Evolutionary conservation across 2,113 vertebrate species (phyloP), one percentile per base, ranked within the genome.

Genomic region (Salvator merianae): DNA sequence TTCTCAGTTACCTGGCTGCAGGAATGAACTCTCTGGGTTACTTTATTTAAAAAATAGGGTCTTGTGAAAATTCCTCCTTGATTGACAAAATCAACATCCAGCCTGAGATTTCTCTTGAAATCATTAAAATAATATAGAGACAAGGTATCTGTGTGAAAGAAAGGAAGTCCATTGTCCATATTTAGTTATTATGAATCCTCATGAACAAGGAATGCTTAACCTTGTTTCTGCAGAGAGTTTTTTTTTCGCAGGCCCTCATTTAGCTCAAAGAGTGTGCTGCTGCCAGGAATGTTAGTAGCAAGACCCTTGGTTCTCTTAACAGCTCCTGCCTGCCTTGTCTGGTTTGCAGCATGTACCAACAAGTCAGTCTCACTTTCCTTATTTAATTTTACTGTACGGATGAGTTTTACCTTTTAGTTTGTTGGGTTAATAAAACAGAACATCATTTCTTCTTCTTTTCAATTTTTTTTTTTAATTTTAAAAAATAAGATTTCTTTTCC

Each of bases 61-160:
- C 62, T 92, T 30, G 6, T 70, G 16, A 93, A 87, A 3, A 50
- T 14, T 43, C 85, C 63, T 59, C 89, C 34, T 76, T 88, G 79
- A 2, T 20, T 20, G 30, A 53, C 12, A 0, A 0, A 22, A 2
- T 79, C 59, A 76, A 2, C 16, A 74, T 30, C 34, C 18, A 68
- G 75, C 36, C 0, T 0, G 13, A 59, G 75, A 79, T 10, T 70
- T 34, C 50, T 65, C 30, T 59, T 59, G 62, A 86, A 84, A 83
- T 73, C 76, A 70, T 16, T 70, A 1, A 84, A 71, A 75, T 88
- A 77, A n/a, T 53, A 53, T 63, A 26, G 36, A 71, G 69, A 38
- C 20, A 30, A 26, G 1, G 43, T 32, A 43, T 4, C n/a, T n/a
- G n/a, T n/a, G 5, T 9, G 40, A 30, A 5, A 30, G 38, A 32